Evolutionary conservation across 2,888 invertebrate species (phyloP), one percentile per base, ranked within the genome.

Genomic region (Cephalotes varians): DNA sequence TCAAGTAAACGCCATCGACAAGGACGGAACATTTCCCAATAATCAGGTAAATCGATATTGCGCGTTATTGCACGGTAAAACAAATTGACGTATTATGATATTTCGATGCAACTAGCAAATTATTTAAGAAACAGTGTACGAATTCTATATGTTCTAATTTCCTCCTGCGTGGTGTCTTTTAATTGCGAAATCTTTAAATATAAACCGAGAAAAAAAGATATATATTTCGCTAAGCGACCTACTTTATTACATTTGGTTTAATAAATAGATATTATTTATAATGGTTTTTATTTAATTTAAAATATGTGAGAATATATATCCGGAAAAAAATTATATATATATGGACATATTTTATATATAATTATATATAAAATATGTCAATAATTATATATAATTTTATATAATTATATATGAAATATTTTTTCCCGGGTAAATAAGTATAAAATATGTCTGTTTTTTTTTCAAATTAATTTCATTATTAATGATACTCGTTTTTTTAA

Each of bases 1-100:
- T 51, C 98, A 98, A 95, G 98, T 99, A 94, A 98, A 98, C 95
- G 99, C 99, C 81, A 98, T 98, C 91, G 99, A 99, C 95, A 98
- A 98, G 95, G 99, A 99, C 94, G 98, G 98, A 91, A 99, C 98
- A 74, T 97, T 97, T 94, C 98, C 98, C 69, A 98, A 98, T 95
- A 99, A 98, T 95, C 97, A 98, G 96, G 98, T 98, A 95, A 95
- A 94, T 92, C 60, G n/a, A 58, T 76, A 65, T 44, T 18, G 58
- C 12, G 56, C 18, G 34, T 49, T 49, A 74, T 34, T 62, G 25
- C 56, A 12, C 3, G 44, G 25, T 58, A n/a, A 73, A 49, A 62
- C 34, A 31, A 62, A 72, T 44, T n/a, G 37, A 72, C 40, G 56
- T 28, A 28, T 25, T 84, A n/a, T 37, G 51, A 64, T 64, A 79